A percentile compares a stretch with the other conserved stretches of the same genome.
Evolutionary conservation across 2,113 vertebrate genomes (phyloP).

Genomic region (Pelobates fuscus): DNA sequence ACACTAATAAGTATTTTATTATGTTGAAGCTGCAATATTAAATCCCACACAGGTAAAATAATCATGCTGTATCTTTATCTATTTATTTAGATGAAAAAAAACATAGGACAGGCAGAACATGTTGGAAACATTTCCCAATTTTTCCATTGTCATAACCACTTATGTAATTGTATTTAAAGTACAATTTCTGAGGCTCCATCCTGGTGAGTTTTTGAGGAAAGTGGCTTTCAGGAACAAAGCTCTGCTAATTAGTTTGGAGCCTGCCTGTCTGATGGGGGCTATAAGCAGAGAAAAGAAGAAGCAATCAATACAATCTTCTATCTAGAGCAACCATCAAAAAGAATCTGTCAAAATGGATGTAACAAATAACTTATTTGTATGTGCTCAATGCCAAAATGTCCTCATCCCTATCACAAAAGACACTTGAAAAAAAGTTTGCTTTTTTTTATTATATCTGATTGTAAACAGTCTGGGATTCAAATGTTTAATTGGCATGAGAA

Average conservation of each 20-base stretch:
- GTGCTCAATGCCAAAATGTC: neutral
- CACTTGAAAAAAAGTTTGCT: too few relatives aligned
- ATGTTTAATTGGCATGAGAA: too few relatives aligned
- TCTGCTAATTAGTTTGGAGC: constrained; percentile 62
- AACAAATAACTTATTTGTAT: constrained; percentile 51
- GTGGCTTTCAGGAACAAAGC: constrained; percentile 55
- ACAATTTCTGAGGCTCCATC: constrained; percentile 52
- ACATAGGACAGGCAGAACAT: constrained; percentile 26
- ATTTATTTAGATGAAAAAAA: too few relatives aligned
- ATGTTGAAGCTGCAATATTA: neutral
- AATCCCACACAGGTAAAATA: constrained; percentile 5
- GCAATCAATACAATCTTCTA: constrained; percentile 57
- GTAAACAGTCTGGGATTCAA: too few relatives aligned
- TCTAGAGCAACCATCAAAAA: constrained; percentile 53
- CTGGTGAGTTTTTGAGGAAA: constrained; percentile 61
- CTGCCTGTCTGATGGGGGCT: constrained; percentile 56
- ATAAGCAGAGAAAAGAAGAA: constrained; percentile 60
- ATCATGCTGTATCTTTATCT: constrained; percentile 37
- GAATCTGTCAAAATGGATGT: constrained; percentile 52
- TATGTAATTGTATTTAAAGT: constrained; percentile 51
- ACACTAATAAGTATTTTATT: constrained; percentile 26
- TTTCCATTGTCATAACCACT: constrained; percentile 51
- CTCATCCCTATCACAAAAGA: too few relatives aligned
- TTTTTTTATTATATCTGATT: too few relatives aligned
- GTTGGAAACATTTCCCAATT: constrained; percentile 31